Evolutionary conservation across 92 coral and sea anemone species (phyloP), one percentile per base, ranked within the genome.

Genomic region (Metridium senile): DNA sequence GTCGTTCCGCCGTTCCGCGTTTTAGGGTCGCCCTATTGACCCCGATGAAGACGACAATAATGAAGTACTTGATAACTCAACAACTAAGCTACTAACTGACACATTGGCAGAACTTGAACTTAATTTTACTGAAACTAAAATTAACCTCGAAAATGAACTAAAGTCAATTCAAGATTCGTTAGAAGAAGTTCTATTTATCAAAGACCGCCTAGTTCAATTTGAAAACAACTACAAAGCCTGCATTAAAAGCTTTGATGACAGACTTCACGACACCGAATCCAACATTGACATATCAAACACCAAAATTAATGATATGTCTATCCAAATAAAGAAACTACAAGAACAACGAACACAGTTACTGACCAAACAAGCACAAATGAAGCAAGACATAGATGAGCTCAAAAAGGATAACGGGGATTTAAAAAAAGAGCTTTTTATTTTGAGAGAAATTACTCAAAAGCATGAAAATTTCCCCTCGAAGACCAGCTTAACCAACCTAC

Each of bases 381-480:
- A 59, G 18, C 34, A 25, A 6, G 61, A 28, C 35, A 61, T 79
- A 1, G 65, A 58, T 20, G 43, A 1, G 1, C 45, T 79, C 9
- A 71, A 58, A 20, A 70, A 70, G 16, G 84, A 79, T 11, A 79
- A 79, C 56, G 28, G 8, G 11, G 62, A 25, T 39, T 56, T 79
- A 11, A 79, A 71, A 62, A 43, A 43, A 70, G 62, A 79, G 46
- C 6, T 79, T 18, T 79, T 71, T 47, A 43, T 71, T 9, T 7
- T 56, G 4, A 70, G 33, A 9, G 84, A 79, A 70, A 53, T 79
- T 43, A 33, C 47, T 18, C 67, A 64, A 39, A 79, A 79, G 59
- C 77, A 70, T 22, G 77, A 79, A 45, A 71, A 70, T 58, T 6
- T 62, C 30, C 27, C 3, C 18, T 26, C 67, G 4, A 27, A 27